These are phyloP conservation scores for Myotis davidii DNA, from an alignment of 2,113 vertebrate genomes.

Conservation along the genomic window DNA sequence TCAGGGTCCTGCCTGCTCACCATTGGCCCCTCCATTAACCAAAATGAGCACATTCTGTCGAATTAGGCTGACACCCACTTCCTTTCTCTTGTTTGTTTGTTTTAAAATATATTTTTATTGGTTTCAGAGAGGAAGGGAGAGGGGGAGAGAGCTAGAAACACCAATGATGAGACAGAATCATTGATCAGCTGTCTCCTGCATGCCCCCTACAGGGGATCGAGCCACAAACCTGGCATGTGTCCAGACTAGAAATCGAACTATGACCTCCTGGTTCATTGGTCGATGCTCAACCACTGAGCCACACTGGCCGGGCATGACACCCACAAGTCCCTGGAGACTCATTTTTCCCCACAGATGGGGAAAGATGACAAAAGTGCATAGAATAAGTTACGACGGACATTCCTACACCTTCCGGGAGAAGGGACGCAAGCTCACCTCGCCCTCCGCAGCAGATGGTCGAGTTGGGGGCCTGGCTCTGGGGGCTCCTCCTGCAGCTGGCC, in stretches of 20 bases:
- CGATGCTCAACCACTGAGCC: no score
- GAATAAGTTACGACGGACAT: neutral
- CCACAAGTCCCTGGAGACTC: neutral
- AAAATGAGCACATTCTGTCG: neutral
- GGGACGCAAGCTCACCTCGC: slow-evolving; percentile 65
- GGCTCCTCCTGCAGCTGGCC: slow-evolving; percentile 70
- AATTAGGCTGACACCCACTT: neutral
- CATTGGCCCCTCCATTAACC: neutral
- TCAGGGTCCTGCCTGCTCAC: neutral
- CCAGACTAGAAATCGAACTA: no score
- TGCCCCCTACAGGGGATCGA: no score
- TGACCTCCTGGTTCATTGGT: no score
- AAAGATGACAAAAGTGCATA: neutral
- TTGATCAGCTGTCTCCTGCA: no score
- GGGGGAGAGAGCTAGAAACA: no score
- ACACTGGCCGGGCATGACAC: no score
- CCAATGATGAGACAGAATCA: no score
- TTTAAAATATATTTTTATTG: no score
- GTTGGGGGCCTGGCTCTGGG: slow-evolving; percentile 72
- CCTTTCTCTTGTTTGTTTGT: no score
- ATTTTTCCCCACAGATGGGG: neutral
- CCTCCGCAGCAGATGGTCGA: slow-evolving; percentile 45
- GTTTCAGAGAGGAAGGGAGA: no score
- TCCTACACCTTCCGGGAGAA: neutral
- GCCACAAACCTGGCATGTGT: no score